These are phyloP conservation scores for Nebria brevicollis DNA, from an alignment of 2,888 invertebrate species.

Conservation along the genomic window DNA sequence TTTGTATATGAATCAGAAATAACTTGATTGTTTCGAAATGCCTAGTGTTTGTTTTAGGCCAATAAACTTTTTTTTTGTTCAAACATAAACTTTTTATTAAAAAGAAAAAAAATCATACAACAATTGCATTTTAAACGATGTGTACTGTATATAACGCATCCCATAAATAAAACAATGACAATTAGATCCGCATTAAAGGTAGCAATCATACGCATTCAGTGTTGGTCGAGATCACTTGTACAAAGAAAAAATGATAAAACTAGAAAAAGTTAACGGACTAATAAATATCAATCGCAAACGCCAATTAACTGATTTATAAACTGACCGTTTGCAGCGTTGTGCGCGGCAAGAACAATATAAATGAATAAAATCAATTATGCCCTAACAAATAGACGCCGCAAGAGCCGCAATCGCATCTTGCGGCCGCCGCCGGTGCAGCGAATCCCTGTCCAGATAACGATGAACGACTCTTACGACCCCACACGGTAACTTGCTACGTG, in stretches of 20 bases:
- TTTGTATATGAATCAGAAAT: background rate
- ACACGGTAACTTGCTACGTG: constrained; percentile 16
- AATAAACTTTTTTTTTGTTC: no score
- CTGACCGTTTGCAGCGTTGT: background rate
- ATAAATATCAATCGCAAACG: constrained; percentile 21
- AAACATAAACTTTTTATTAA: no score
- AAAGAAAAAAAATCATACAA: no score
- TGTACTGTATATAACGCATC: background rate
- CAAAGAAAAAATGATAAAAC: background rate
- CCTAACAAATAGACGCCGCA: constrained; percentile 36
- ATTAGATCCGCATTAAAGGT: background rate
- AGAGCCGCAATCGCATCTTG: constrained; percentile 5
- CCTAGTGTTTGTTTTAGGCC: no score
- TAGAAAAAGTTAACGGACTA: background rate
- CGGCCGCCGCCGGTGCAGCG: background rate
- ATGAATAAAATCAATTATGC: constrained; percentile 44
- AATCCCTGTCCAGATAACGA: constrained; percentile 16
- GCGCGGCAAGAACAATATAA: constrained; percentile 6
- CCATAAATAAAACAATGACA: background rate
- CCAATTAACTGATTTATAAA: constrained; percentile 44
- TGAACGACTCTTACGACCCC: constrained; percentile 14
- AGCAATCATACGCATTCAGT: constrained; percentile 11
- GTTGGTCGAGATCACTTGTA: background rate
- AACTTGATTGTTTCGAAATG: background rate
- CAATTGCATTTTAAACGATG: no score